Evolutionary conservation across 2,888 invertebrate species (phyloP), one percentile per base, ranked within the genome.

Genomic region (Malacosoma neustria): DNA sequence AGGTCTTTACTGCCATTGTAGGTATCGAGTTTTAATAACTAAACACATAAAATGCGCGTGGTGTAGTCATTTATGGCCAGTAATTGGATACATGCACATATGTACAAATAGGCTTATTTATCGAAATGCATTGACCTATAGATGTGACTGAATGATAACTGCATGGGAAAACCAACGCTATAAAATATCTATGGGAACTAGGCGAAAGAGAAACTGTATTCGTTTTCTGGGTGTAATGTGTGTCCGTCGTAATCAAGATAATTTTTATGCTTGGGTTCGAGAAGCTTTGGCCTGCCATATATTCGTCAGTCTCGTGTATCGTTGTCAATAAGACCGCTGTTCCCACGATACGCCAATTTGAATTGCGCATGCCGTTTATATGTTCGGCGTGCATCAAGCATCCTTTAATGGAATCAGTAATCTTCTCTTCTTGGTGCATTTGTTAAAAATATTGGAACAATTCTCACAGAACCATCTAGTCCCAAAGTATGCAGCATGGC

Each of bases 111-210:
- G 54, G 57, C 54, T 60, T 49, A 56, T 68, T 70, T 73, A 75
- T 73, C 76, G 46, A 47, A 52, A 64, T 62, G 51, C 59, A 72
- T 57, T 69, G 70, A 69, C 68, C 71, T 72, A 65, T 64, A 57
- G 51, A 64, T 56, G 52, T 57, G 50, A 58, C 49, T 50, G 48
- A 48, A 45, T 54, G 73, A 75, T 77, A 77, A 64, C 51, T 65
- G 58, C 65, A 72, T 75, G 76, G 69, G 75, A 75, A 75, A 69
- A 62, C 51, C 57, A 51, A 54, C 51, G 47, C 51, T 51, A 39
- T 43, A 42, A 37, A 35, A 41, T 38, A 29, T 36, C 45, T 61
- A 72, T 75, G 76, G 68, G 74, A 76, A 75, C 65, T 65, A 57
- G 67, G 61, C 57, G 61, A 54, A 59, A 55, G 56, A 54, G 59